phyloP scores from a whole-genome alignment of 2,888 invertebrate genomes.

The Drosophila bunnanda region DNA sequence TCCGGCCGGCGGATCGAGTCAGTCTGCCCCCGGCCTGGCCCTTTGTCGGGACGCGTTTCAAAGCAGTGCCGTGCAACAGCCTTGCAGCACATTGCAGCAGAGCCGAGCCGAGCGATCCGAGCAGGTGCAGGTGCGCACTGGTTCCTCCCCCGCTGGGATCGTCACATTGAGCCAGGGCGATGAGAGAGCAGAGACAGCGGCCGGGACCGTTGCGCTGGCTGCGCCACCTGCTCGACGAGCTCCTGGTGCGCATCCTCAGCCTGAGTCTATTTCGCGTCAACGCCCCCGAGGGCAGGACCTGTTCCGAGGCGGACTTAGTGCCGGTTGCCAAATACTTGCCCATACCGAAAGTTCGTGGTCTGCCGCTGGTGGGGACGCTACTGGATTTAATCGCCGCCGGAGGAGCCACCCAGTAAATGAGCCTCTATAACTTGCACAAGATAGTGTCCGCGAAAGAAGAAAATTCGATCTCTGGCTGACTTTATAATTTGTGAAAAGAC shows the following conservation, averaged over 20 bases:
- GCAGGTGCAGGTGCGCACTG: slow-evolving; percentile 51
- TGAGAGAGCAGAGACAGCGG: slow-evolving; percentile 47
- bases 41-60: slow-evolving; percentile 42
- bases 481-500: neutral
- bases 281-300: slow-evolving; percentile 11
- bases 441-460: neutral
- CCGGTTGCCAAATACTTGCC: slow-evolving; percentile 56
- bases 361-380: slow-evolving; percentile 86
- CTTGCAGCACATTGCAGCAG: neutral
- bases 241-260: slow-evolving; percentile 53
- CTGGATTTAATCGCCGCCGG: slow-evolving; percentile 87
- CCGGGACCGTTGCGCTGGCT: slow-evolving; percentile 60
- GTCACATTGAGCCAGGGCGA: slow-evolving; percentile 29
- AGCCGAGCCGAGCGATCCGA: no score
- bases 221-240: slow-evolving; percentile 57
- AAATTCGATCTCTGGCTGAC: neutral
- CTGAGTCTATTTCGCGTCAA: slow-evolving; percentile 44
- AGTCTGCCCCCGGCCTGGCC: slow-evolving; percentile 69
- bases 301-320: neutral
- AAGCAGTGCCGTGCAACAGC: slow-evolving; percentile 10
- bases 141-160: slow-evolving; percentile 44
- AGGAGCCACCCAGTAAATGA: slow-evolving; percentile 86
- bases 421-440: neutral
- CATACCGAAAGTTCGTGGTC: slow-evolving; percentile 86
- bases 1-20: slow-evolving; percentile 64